phyloP scores from a whole-genome alignment of 64 coral and sea anemone species.

The Acropora tenuis region DNA sequence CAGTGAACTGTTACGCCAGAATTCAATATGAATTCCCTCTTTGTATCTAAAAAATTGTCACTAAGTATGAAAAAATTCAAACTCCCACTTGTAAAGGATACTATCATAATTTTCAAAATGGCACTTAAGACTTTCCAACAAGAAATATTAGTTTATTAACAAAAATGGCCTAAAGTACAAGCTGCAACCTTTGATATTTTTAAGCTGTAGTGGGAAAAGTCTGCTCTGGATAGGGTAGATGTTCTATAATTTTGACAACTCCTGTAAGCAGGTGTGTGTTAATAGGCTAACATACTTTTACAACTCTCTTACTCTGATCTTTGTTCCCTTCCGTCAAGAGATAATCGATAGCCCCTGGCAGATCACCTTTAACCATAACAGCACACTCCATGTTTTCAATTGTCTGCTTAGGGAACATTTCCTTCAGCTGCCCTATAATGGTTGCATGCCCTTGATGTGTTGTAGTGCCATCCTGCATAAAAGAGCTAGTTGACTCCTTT shows the following conservation, averaged over 20 bases:
- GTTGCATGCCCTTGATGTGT: constrained; percentile 7
- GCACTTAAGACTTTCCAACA: neutral
- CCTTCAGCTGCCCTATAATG: constrained; percentile 12
- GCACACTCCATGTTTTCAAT: neutral
- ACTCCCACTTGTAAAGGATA: constrained; percentile 13
- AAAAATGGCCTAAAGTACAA: constrained; percentile 12
- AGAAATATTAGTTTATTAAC: constrained; percentile 7
- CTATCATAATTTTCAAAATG: constrained; percentile 20
- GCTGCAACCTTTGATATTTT: constrained; percentile 11
- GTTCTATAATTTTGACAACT: constrained; percentile 12
- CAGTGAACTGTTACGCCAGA: constrained; percentile 21
- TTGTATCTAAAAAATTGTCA: constrained; percentile 16
- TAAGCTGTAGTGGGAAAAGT: constrained; percentile 1
- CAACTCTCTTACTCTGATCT: constrained; percentile 22
- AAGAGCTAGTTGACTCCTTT: constrained; percentile 18
- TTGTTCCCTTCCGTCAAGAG: constrained; percentile 16
- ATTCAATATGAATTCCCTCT: constrained; percentile 19
- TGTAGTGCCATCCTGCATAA: constrained; percentile 18
- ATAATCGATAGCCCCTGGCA: neutral
- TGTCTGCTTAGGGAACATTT: constrained; percentile 2
- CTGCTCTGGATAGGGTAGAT: constrained; percentile 13
- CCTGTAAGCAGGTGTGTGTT: constrained; percentile 10
- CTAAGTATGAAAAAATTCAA: constrained; percentile 20
- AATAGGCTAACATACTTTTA: neutral
- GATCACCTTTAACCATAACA: constrained; percentile 22